These are phyloP conservation scores for Chromis chromis DNA, from an alignment of 2,797 vertebrate species.

Conservation along the genomic window DNA sequence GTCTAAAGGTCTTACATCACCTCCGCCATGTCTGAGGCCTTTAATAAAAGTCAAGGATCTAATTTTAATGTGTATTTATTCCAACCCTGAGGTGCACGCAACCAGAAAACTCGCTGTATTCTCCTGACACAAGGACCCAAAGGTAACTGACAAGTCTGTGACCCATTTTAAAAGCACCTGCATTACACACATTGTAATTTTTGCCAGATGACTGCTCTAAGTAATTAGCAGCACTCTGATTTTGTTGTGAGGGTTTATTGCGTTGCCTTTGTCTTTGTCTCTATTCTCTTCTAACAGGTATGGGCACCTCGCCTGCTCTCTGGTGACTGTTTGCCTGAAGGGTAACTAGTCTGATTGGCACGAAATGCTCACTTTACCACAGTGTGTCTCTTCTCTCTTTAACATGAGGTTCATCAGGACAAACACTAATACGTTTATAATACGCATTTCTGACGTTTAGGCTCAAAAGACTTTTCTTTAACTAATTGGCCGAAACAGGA, in stretches of 20 bases:
- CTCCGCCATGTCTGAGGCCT: slow-evolving; percentile 1
- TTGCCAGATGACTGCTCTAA: slow-evolving; percentile 10
- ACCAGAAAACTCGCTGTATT: slow-evolving; percentile 4
- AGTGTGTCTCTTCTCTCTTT: neutral
- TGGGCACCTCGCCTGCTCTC: slow-evolving; percentile 1
- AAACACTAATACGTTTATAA: neutral
- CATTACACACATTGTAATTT: neutral
- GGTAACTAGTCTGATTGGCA: slow-evolving; percentile 10
- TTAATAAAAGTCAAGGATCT: slow-evolving; percentile 18
- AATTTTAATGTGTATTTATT: slow-evolving; percentile 6
- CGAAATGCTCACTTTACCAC: neutral
- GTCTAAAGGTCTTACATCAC: slow-evolving; percentile 15
- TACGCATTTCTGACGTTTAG: neutral
- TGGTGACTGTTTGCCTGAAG: slow-evolving; percentile 8
- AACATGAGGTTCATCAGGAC: neutral
- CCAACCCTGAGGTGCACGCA: neutral
- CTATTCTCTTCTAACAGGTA: slow-evolving; percentile 2
- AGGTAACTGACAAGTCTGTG: slow-evolving; percentile 10
- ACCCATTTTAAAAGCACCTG: slow-evolving; percentile 26
- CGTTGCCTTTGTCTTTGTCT: slow-evolving; percentile 8
- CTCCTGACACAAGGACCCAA: neutral
- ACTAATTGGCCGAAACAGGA: no score
- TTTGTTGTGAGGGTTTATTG: slow-evolving; percentile 8
- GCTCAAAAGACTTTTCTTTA: no score
- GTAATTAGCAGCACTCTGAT: slow-evolving; percentile 6